Conservation (phyloP, 2,113 vertebrate species). For the Amphilophus citrinellus region DNA sequence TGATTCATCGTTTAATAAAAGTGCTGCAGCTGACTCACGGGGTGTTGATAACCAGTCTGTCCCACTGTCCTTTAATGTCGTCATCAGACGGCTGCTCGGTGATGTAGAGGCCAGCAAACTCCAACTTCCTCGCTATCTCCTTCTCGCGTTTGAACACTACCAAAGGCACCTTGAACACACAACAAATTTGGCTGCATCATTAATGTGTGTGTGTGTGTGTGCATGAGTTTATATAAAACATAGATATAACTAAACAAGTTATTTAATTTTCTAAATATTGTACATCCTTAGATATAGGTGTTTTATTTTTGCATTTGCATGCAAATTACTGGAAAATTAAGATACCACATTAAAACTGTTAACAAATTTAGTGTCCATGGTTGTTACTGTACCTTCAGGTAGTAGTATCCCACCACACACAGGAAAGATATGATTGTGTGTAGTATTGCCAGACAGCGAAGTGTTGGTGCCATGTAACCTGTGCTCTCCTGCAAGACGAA, state of each 20-base stretch:
- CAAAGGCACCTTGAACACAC: slow-evolving; percentile 87
- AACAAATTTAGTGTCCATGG: background rate
- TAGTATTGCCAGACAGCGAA: slow-evolving; percentile 90
- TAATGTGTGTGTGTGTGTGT: background rate
- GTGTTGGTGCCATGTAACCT: slow-evolving; percentile 95
- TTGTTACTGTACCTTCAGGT: slow-evolving; percentile 87
- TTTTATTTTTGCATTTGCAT: background rate
- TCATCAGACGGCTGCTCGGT: slow-evolving; percentile 98
- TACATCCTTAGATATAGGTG: background rate
- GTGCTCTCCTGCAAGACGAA: slow-evolving; percentile 97
- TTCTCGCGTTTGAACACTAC: slow-evolving; percentile 98
- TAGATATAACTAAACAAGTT: background rate
- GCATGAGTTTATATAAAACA: background rate
- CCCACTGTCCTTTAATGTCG: slow-evolving; percentile 99
- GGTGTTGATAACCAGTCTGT: slow-evolving; percentile 96
- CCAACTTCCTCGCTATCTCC: slow-evolving; percentile 95
- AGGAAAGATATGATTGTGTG: slow-evolving; percentile 97
- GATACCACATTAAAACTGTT: background rate
- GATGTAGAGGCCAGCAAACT: slow-evolving; percentile 97
- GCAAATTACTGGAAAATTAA: too few species aligned
- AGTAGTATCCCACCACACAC: slow-evolving; percentile 97
- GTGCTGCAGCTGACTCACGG: slow-evolving; percentile 84
- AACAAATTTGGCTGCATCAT: background rate
- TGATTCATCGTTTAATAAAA: background rate
- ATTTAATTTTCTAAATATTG: background rate